Evolutionary conservation across 2,888 invertebrate genomes (phyloP).

Genomic region (Podabrus alpinus): DNA sequence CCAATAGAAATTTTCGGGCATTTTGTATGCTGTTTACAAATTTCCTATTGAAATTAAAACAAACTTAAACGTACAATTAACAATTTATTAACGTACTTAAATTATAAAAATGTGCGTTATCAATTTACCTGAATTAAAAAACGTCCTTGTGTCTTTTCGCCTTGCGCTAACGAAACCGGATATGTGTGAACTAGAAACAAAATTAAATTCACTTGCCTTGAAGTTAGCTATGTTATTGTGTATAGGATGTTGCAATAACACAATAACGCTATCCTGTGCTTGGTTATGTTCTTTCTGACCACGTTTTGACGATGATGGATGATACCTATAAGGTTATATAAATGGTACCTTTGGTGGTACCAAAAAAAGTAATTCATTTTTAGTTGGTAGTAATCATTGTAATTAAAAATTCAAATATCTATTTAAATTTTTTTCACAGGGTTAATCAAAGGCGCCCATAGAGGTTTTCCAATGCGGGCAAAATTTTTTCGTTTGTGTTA

Average conservation of each 20-base stretch:
- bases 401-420: too few relatives aligned
- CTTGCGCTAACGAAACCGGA: slow-evolving; percentile 29
- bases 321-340: too few relatives aligned
- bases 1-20: slow-evolving; percentile 36
- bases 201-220: neutral
- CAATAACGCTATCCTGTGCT: too few relatives aligned
- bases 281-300: too few relatives aligned
- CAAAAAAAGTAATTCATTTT: too few relatives aligned
- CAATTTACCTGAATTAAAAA: slow-evolving; percentile 27
- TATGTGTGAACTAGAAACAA: slow-evolving; percentile 6
- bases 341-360: too few relatives aligned
- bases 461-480: too few relatives aligned
- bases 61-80: slow-evolving; percentile 8
- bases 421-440: too few relatives aligned
- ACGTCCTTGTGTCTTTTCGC: slow-evolving; percentile 23
- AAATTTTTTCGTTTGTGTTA: too few relatives aligned
- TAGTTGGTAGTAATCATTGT: too few relatives aligned
- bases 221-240: neutral
- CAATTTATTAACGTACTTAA: slow-evolving; percentile 10
- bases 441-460: too few relatives aligned
- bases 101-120: slow-evolving; percentile 23
- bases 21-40: slow-evolving; percentile 14
- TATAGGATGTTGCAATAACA: neutral
- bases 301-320: too few relatives aligned
- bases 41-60: neutral